Conservation (phyloP, 2,113 vertebrate genomes). For the Lepus americanus region DNA sequence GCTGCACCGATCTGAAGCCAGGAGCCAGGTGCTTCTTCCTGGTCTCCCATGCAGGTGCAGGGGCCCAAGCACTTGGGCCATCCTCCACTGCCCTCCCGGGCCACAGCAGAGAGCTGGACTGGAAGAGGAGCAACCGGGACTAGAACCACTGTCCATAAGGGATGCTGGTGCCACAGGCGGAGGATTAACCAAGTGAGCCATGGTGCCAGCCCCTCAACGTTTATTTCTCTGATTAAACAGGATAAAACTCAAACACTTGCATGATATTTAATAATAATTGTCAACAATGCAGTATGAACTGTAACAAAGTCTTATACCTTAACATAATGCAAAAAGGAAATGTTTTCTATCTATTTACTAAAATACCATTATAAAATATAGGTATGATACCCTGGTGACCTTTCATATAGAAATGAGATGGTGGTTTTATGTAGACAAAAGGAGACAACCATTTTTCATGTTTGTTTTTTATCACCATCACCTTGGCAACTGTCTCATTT, state of each 20-base stretch:
- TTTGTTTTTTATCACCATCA: constrained; percentile 23
- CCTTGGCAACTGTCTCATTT: constrained; percentile 49
- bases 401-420: constrained; percentile 37
- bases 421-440: constrained; percentile 57
- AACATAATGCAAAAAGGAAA: constrained; percentile 1
- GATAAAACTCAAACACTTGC: constrained; percentile 29
- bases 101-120: no score
- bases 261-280: constrained; percentile 1
- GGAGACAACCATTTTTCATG: not conserved
- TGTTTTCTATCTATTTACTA: not conserved
- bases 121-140: no score
- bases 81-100: no score
- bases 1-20: no score
- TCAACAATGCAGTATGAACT: constrained; percentile 47
- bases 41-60: no score
- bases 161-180: no score
- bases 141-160: no score
- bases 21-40: no score
- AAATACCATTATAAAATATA: constrained; percentile 29
- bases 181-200: no score
- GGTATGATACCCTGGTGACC: not conserved
- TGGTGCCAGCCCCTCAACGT: not conserved
- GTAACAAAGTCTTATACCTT: not conserved
- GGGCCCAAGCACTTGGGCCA: no score
- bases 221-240: constrained; percentile 42